Evolutionary conservation across 2,113 vertebrate species (phyloP).

Genomic region (human (Homo sapiens)): DNA sequence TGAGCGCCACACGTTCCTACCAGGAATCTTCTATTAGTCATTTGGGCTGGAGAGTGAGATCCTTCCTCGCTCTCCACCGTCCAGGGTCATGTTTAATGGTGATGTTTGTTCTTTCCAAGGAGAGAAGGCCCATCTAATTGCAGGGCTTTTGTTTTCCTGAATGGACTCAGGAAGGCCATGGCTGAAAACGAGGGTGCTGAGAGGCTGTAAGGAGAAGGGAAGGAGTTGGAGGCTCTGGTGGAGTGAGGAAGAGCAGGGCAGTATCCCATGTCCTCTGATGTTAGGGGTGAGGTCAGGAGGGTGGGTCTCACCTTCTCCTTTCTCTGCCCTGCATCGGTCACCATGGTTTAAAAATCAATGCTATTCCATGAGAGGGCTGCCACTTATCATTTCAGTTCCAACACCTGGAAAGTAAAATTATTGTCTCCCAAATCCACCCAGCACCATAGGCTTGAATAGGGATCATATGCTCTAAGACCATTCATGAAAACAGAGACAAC

Average conservation of each 20-base stretch:
- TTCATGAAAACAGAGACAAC: neutral
- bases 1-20: accelerated
- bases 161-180: neutral
- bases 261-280: no score
- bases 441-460: accelerated
- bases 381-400: neutral
- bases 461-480: neutral
- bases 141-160: neutral
- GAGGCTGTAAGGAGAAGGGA: neutral
- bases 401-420: neutral
- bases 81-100: neutral
- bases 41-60: neutral
- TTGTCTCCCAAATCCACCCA: neutral
- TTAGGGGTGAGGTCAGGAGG: accelerated
- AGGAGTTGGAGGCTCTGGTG: neutral
- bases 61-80: neutral
- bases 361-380: neutral
- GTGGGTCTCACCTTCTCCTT: neutral
- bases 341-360: neutral
- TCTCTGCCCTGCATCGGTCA: neutral
- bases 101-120: neutral
- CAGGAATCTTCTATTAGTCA: neutral
- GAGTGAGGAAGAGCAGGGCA: neutral
- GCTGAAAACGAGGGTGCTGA: neutral
- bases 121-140: neutral